These are phyloP conservation scores for Pangasianodon hypophthalmus DNA, from an alignment of 2,113 vertebrate species.

Conservation along the genomic window DNA sequence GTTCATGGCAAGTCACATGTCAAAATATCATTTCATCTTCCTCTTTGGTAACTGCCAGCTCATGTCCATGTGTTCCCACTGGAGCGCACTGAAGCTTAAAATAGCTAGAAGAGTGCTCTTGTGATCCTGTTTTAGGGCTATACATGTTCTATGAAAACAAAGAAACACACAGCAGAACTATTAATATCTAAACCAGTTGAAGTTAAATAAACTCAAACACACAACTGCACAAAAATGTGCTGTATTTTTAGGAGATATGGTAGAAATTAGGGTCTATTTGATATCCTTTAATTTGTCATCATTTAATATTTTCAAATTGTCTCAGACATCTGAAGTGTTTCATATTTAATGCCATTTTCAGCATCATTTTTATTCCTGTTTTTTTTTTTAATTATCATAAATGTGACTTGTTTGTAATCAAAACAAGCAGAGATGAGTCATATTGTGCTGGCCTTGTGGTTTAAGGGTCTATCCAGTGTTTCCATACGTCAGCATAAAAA, in stretches of 20 bases:
- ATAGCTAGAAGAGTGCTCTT: not conserved
- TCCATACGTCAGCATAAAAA: slow-evolving; percentile 42
- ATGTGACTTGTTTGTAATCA: slow-evolving; percentile 15
- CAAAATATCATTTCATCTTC: slow-evolving; percentile 41
- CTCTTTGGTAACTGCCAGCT: slow-evolving; percentile 51
- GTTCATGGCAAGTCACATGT: not conserved
- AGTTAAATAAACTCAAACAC: not conserved
- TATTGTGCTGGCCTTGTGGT: not conserved
- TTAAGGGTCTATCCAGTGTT: slow-evolving; percentile 35
- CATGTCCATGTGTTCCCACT: slow-evolving; percentile 60
- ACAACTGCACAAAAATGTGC: not conserved
- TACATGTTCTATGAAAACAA: not conserved
- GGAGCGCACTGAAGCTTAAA: not conserved
- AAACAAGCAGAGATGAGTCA: slow-evolving; percentile 23
- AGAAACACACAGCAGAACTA: not conserved
- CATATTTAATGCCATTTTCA: not conserved
- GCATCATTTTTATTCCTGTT: not conserved
- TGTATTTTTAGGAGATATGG: not conserved
- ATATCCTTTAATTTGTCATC: not conserved
- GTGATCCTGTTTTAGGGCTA: not conserved
- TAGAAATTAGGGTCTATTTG: not conserved
- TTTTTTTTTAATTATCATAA: not conserved
- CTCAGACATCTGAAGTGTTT: not conserved
- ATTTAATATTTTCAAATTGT: not conserved
- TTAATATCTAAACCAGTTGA: not conserved